Evolutionary conservation across 2,797 vertebrate genomes (phyloP).

Genomic region (Dallia pectoralis): DNA sequence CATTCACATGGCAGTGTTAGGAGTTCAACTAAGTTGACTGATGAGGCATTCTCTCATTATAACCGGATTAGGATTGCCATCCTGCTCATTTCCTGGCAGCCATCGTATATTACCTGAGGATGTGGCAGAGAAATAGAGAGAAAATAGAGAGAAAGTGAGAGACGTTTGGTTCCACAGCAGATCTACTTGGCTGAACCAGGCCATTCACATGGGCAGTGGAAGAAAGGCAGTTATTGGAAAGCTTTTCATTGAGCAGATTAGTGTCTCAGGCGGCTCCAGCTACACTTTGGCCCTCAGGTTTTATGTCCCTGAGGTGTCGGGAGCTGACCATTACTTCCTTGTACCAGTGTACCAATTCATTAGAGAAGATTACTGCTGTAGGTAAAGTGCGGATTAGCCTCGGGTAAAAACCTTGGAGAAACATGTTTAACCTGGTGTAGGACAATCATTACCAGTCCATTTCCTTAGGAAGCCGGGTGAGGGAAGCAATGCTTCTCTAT

Average conservation of each 20-base stretch:
- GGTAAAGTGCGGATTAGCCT: constrained; percentile 35
- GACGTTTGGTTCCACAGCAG: constrained; percentile 28
- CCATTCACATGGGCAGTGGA: constrained; percentile 44
- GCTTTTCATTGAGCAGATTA: constrained; percentile 60
- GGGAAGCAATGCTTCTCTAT: not conserved
- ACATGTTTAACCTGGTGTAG: not conserved
- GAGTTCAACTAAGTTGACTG: constrained; percentile 3
- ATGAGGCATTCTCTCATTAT: constrained; percentile 11
- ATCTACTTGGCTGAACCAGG: constrained; percentile 53
- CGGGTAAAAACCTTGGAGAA: constrained; percentile 30
- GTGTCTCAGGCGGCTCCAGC: constrained; percentile 43
- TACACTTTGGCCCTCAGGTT: constrained; percentile 62
- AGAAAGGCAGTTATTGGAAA: constrained; percentile 55
- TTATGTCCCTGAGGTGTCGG: constrained; percentile 50
- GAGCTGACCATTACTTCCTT: constrained; percentile 41
- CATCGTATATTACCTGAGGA: constrained; percentile 29
- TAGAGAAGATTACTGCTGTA: constrained; percentile 43
- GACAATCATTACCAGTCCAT: not conserved
- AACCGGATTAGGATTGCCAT: constrained; percentile 18
- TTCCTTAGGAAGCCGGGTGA: not conserved
- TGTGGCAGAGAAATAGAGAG: constrained; percentile 23
- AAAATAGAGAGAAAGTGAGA: not conserved
- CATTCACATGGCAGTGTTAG: not conserved
- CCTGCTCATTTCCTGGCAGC: constrained; percentile 20
- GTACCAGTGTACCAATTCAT: constrained; percentile 45